These are phyloP conservation scores for Calonectris borealis DNA, from an alignment of 2,113 vertebrate genomes.

Conservation along the genomic window DNA sequence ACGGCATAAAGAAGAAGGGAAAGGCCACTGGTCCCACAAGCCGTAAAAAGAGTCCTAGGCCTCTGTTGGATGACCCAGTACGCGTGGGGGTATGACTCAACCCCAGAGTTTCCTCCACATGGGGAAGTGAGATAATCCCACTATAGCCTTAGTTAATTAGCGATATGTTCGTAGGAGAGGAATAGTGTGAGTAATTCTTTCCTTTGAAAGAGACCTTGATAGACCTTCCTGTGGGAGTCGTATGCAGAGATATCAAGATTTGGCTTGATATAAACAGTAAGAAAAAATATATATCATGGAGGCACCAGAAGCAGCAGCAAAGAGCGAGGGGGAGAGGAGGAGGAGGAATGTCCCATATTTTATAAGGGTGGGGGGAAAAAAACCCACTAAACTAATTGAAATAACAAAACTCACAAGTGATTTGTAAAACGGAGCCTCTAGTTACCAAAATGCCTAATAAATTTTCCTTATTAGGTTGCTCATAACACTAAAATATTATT, in stretches of 20 bases:
- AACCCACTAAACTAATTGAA: not conserved
- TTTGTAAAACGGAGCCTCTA: slow-evolving; percentile 12
- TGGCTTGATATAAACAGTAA: not conserved
- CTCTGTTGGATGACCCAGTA: not conserved
- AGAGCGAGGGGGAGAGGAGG: not conserved
- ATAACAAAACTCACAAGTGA: not conserved
- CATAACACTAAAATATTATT: slow-evolving; percentile 29
- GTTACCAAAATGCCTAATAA: slow-evolving; percentile 26
- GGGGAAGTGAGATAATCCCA: not conserved
- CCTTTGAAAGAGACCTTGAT: slow-evolving; percentile 49
- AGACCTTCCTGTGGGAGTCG: slow-evolving; percentile 37
- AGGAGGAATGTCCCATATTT: not conserved
- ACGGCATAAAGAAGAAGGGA: not conserved
- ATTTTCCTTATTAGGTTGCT: slow-evolving; percentile 17
- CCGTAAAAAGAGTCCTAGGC: not conserved
- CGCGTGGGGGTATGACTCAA: not conserved
- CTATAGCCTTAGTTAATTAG: slow-evolving; percentile 24
- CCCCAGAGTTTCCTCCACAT: not conserved
- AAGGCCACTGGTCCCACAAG: not conserved
- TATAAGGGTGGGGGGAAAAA: not conserved
- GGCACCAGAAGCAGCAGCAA: not conserved
- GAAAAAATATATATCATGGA: not conserved
- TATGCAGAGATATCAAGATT: slow-evolving; percentile 3
- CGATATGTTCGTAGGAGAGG: not conserved
- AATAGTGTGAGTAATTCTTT: slow-evolving; percentile 48